Base-by-base conservation (phyloP, 2,797 vertebrate species). In the Channallabes apus region DNA sequence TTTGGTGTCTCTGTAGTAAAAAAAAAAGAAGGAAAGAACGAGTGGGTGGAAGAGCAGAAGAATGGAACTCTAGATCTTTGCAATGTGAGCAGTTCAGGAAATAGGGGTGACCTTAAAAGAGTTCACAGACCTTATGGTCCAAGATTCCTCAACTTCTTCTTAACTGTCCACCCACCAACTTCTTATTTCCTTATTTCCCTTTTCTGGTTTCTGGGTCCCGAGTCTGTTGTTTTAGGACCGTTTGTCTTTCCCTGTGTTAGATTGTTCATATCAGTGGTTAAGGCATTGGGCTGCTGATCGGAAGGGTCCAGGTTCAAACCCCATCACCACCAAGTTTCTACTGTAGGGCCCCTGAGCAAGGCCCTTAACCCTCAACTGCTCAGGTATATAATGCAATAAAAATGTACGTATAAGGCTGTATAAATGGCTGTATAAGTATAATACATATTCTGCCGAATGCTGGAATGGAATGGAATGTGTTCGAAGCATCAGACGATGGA, bases 31-130 rank as follows among this genome's bases (percentile, higher is more conserved):
- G 68, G 76, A 80, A 83, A 68, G 35, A 75, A 82, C 27, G 78
- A 85, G 80, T 86, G 80, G 80, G 83, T 61, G 38, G 51, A 80
- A 82, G 79, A 84, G 54, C 59, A 29, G 64, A 80, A 59, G 81
- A 75, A 87, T 85, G 83, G 79, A 85, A 83, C 75, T 76, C 76
- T 79, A 69, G 54, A 80, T 73, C 54, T 82, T 71, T 72, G 61
- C 51, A 64, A 58, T 79, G 32, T 41, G 58, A 20, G 24, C 77
- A 75, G 51, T 80, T 75, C 82, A 62, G 58, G 84, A 83, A 80
- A 80, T 59, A 65, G 51, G 69, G 56, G 51, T 76, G 87, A 81
- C 82, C 69, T 76, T 81, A 82, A 85, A 71, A 8, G 76, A 62
- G 65, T 79, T 86, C 75, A 85, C 68, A 80, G 65, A 78, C 77